These are phyloP conservation scores for Idris sp. DNA, from an alignment of 1,140 invertebrate species.

Conservation along the genomic window DNA sequence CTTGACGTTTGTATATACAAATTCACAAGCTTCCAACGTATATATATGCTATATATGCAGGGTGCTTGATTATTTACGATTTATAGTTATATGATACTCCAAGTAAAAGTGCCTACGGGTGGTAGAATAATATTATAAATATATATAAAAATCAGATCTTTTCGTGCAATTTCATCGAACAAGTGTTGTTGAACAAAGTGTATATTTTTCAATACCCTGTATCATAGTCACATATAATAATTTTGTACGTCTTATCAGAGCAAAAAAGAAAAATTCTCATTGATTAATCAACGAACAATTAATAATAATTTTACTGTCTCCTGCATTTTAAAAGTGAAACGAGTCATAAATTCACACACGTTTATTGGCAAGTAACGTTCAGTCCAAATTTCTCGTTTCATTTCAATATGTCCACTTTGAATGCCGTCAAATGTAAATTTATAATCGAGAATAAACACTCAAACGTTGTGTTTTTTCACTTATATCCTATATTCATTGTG, in stretches of 20 bases:
- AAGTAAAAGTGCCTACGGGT: conserved; percentile 57
- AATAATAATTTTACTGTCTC: conserved; percentile 19
- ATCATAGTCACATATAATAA: conserved; percentile 52
- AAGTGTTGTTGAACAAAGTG: conserved; percentile 56
- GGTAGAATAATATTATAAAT: conserved; percentile 45
- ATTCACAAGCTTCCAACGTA: conserved; percentile 53
- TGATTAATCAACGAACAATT: conserved; percentile 31
- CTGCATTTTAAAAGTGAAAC: conserved; percentile 12
- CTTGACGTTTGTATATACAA: conserved; percentile 53
- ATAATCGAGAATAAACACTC: neutral
- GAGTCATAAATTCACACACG: conserved; percentile 10
- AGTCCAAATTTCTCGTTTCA: neutral
- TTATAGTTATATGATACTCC: conserved; percentile 46
- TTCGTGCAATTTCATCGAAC: conserved; percentile 58
- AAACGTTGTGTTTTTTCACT: neutral
- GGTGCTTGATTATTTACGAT: conserved; percentile 59
- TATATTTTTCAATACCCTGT: conserved; percentile 62
- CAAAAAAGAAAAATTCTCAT: conserved; percentile 17
- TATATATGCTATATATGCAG: conserved; percentile 50
- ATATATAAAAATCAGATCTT: conserved; percentile 30
- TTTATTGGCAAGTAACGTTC: conserved; percentile 13
- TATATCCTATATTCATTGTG: conserved; percentile 9
- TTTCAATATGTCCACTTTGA: too few species aligned
- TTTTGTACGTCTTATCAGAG: conserved; percentile 36
- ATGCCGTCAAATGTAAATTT: neutral